Evolutionary conservation across 2,797 vertebrate genomes (phyloP).

Genomic region (Hafferia zeledoni): DNA sequence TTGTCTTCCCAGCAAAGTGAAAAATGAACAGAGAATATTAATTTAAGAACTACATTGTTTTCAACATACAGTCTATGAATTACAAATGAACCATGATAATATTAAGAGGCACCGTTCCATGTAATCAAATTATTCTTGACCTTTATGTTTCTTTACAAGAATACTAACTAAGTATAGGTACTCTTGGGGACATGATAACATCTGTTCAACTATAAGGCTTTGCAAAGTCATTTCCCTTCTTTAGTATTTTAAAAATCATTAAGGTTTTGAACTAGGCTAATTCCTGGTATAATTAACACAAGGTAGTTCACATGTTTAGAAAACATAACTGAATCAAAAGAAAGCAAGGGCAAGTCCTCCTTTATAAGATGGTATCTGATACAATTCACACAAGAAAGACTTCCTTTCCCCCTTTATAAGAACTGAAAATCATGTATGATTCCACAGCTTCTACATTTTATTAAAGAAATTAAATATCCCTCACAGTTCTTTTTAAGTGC

Average conservation of each 20-base stretch:
- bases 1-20: not conserved
- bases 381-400: not conserved
- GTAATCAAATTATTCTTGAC: slow-evolving; percentile 63
- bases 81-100: slow-evolving; percentile 36
- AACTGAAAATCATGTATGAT: not conserved
- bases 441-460: not conserved
- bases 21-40: slow-evolving; percentile 51
- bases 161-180: slow-evolving; percentile 17
- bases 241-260: not conserved
- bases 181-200: slow-evolving; percentile 30
- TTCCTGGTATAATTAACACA: not conserved
- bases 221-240: slow-evolving; percentile 16
- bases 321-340: not conserved
- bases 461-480: not conserved
- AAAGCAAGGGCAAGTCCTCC: not conserved
- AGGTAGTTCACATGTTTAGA: not conserved
- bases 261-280: not conserved
- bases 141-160: slow-evolving; percentile 55
- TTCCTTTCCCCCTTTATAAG: not conserved
- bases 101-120: slow-evolving; percentile 32
- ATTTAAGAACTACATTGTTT: slow-evolving; percentile 57
- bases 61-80: slow-evolving; percentile 39
- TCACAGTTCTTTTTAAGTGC: not conserved
- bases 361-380: not conserved
- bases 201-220: slow-evolving; percentile 15